A percentile compares a stretch with the other conserved stretches of the same genome.
Conservation (phyloP, 2,113 vertebrate genomes). For the Colinus virginianus region DNA sequence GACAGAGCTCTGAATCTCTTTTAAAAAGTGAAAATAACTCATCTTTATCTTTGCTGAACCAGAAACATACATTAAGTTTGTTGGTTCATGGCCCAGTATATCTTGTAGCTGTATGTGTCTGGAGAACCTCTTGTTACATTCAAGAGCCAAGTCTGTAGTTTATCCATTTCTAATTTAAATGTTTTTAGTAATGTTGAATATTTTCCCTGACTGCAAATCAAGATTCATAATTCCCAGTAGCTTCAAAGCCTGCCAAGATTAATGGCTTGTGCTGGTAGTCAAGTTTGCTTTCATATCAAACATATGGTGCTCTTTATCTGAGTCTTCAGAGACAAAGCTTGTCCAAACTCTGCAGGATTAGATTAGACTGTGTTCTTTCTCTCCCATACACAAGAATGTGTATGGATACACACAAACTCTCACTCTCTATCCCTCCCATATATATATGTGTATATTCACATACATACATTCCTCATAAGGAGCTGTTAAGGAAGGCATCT, state of each 20-base stretch:
- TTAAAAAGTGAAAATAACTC: neutral
- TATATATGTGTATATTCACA: neutral
- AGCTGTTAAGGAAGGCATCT: neutral
- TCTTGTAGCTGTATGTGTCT: neutral
- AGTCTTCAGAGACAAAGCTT: neutral
- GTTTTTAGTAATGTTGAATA: neutral
- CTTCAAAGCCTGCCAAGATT: neutral
- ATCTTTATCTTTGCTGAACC: neutral
- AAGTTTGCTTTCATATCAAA: neutral
- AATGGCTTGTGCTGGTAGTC: neutral
- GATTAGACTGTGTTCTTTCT: neutral
- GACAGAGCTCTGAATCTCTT: neutral
- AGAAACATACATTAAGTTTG: neutral
- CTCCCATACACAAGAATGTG: accelerated
- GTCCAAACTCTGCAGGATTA: neutral
- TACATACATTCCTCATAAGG: neutral
- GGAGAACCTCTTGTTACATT: neutral
- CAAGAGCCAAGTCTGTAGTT: neutral
- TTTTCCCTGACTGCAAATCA: constrained; percentile 3
- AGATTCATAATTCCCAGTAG: neutral
- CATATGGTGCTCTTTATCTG: neutral
- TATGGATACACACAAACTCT: neutral
- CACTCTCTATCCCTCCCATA: accelerated
- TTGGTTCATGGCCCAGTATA: neutral
- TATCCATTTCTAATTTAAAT: neutral